Evolutionary conservation across 2,113 vertebrate species (phyloP).

Genomic region (Hyperoodon ampullatus): DNA sequence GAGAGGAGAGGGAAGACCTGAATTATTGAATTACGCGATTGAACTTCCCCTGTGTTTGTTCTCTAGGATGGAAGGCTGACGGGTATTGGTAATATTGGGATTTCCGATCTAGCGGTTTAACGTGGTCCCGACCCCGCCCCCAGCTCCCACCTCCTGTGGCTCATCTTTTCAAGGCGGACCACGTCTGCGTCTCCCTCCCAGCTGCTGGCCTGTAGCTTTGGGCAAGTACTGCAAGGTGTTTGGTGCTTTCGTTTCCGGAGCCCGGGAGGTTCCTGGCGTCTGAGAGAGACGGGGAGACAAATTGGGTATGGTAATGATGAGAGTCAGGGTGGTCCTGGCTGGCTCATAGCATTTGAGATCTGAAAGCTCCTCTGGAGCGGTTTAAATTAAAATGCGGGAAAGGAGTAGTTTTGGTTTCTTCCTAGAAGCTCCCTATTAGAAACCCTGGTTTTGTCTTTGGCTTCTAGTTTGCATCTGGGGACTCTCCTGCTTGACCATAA

Average conservation of each 20-base stretch:
- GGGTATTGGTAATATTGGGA: not conserved
- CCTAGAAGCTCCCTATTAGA: not conserved
- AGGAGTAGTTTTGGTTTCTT: not conserved
- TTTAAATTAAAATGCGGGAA: not conserved
- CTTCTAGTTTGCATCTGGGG: not conserved
- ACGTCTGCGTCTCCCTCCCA: not conserved
- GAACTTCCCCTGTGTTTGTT: not conserved
- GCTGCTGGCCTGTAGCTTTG: not conserved
- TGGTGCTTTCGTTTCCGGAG: not conserved
- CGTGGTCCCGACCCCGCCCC: not conserved
- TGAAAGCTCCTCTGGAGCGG: not conserved
- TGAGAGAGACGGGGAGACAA: not conserved
- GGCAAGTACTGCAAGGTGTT: not conserved
- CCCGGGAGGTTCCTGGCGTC: not conserved
- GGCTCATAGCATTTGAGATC: not conserved
- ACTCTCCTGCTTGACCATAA: slow-evolving; percentile 2
- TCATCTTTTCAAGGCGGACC: not conserved
- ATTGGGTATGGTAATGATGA: not conserved
- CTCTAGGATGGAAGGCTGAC: not conserved
- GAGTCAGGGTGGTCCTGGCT: not conserved
- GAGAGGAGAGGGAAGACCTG: not conserved
- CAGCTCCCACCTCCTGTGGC: fast-evolving
- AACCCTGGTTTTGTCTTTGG: not conserved
- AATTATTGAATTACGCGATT: not conserved
- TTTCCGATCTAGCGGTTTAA: not conserved